A percentile compares a stretch with the other conserved stretches of the same genome.
These are phyloP conservation scores for Hybos culiciformis DNA, from an alignment of 2,888 invertebrate genomes.

Conservation along the genomic window DNA sequence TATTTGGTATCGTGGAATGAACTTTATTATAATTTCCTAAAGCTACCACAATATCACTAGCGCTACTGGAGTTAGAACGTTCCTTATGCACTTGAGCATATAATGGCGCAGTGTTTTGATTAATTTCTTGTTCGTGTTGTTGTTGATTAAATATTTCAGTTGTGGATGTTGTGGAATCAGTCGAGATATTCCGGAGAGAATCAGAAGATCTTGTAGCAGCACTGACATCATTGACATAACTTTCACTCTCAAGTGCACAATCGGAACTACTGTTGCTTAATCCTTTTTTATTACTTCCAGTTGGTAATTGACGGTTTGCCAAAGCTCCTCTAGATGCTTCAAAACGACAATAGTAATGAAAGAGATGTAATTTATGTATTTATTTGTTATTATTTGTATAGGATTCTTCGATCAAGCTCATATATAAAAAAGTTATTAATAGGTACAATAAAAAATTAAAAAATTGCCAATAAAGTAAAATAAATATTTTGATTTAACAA, in stretches of 20 bases:
- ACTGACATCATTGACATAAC: conserved; percentile 26
- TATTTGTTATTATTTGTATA: too few relatives aligned
- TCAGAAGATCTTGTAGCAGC: conserved; percentile 35
- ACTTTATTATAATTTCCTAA: conserved; percentile 4
- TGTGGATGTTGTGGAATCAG: conserved; percentile 12
- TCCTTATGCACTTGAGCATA: conserved; percentile 44
- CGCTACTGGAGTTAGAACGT: conserved; percentile 15
- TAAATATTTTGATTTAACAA: too few relatives aligned
- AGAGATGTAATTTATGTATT: too few relatives aligned
- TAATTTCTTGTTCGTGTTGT: conserved; percentile 31
- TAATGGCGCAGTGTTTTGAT: conserved; percentile 29
- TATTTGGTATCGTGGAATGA: conserved; percentile 27
- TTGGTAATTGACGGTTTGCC: conserved; percentile 57
- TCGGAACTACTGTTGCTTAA: conserved; percentile 53
- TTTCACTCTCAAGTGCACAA: conserved; percentile 56
- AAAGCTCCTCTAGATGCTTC: conserved; percentile 59
- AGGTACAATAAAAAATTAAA: too few relatives aligned
- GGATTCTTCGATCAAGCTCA: too few relatives aligned
- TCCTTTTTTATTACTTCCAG: conserved; percentile 38
- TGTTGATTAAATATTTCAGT: conserved; percentile 16
- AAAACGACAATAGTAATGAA: too few relatives aligned
- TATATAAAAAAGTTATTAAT: too few relatives aligned
- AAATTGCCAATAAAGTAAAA: too few relatives aligned
- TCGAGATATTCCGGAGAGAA: background rate
- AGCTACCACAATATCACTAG: conserved; percentile 2